These are phyloP conservation scores for Opisthocomus hoazin DNA, from an alignment of 2,113 vertebrate species.

Conservation along the genomic window DNA sequence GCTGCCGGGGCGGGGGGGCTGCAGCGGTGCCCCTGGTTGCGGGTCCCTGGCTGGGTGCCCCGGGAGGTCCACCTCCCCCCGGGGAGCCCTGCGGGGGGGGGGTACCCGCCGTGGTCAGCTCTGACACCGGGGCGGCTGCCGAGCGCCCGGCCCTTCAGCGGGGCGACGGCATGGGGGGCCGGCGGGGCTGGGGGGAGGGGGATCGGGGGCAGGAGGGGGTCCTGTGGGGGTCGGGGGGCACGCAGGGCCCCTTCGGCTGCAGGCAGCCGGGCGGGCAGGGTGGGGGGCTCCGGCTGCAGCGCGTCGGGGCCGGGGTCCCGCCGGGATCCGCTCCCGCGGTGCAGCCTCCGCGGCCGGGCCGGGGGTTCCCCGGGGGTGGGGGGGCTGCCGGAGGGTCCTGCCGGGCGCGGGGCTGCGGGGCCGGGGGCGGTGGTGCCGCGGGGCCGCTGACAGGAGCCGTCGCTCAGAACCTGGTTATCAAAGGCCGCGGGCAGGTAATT, in stretches of 20 bases:
- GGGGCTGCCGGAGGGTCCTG: background rate
- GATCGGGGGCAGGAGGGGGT: too few relatives aligned
- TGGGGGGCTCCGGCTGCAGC: background rate
- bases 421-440: background rate
- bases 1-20: too few relatives aligned
- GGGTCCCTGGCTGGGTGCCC: too few relatives aligned
- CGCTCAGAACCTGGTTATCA: conserved; percentile 44
- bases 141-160: background rate
- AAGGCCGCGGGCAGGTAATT: conserved; percentile 40
- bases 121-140: rapidly evolving
- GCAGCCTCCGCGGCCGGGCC: too few relatives aligned
- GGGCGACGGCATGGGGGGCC: background rate
- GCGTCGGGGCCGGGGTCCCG: too few relatives aligned
- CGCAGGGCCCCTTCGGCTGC: background rate
- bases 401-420: background rate
- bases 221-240: rapidly evolving
- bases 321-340: rapidly evolving
- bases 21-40: background rate
- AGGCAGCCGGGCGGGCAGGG: background rate
- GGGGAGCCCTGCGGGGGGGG: background rate
- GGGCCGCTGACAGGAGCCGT: conserved; percentile 39
- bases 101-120: background rate
- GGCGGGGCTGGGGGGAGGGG: background rate
- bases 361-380: background rate
- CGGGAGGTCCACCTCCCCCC: too few relatives aligned